Percentiles rank a stretch among this genome's conserved stretches.
Conservation (phyloP, 2,113 vertebrate genomes). For the Petrocephalus zakoni region DNA sequence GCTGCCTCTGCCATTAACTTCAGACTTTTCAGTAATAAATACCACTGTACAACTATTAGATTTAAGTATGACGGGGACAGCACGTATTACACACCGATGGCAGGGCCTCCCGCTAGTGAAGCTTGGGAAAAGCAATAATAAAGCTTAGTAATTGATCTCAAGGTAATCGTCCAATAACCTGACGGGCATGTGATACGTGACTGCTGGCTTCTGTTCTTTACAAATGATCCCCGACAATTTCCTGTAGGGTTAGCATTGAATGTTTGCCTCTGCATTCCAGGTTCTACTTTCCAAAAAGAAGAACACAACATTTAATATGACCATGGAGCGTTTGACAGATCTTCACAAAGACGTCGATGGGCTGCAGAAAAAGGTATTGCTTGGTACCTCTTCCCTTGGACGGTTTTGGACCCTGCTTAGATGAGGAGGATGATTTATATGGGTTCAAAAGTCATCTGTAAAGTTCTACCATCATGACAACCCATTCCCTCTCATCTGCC, state of each 20-base stretch:
- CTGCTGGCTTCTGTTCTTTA: background rate
- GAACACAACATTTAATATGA: constrained; percentile 36
- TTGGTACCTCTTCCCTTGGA: background rate
- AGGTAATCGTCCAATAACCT: background rate
- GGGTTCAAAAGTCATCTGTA: background rate
- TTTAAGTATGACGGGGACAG: background rate
- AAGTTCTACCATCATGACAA: background rate
- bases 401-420: background rate
- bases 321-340: constrained; percentile 39
- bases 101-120: background rate
- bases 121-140: background rate
- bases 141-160: background rate
- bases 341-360: constrained; percentile 45
- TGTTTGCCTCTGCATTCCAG: constrained; percentile 37
- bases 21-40: background rate
- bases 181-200: background rate
- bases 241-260: background rate
- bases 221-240: background rate
- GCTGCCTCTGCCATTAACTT: background rate
- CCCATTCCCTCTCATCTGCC: constrained; percentile 29
- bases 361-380: constrained; percentile 46
- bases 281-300: constrained; percentile 43
- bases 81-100: background rate
- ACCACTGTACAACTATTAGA: background rate
- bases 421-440: background rate